Conservation (phyloP, 2,113 vertebrate species). For the Hippoglossus stenolepis region DNA sequence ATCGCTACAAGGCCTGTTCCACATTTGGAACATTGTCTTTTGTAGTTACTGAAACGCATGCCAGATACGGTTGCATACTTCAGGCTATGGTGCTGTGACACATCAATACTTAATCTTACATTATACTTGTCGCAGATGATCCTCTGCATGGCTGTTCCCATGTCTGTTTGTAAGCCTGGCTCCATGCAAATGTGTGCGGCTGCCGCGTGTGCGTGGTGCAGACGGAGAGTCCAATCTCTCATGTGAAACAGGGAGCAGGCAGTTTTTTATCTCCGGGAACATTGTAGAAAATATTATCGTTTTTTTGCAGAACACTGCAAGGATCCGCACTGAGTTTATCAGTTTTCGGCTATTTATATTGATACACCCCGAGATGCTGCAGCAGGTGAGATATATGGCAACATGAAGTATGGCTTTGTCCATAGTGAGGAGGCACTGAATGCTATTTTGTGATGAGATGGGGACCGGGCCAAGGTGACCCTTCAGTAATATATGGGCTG, state of each 20-base stretch:
- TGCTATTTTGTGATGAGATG: conserved; percentile 78
- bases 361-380: conserved; percentile 62
- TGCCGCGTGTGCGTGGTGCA: neutral
- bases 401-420: conserved; percentile 75
- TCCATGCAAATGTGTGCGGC: conserved; percentile 18
- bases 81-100: conserved; percentile 64
- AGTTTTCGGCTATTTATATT: conserved; percentile 67
- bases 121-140: conserved; percentile 60
- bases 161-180: conserved; percentile 47
- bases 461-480: conserved; percentile 82
- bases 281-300: conserved; percentile 56
- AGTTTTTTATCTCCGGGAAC: conserved; percentile 48
- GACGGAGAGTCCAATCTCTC: conserved; percentile 34
- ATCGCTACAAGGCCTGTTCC: conserved; percentile 46
- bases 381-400: conserved; percentile 68
- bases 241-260: conserved; percentile 43
- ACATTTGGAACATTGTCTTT: conserved; percentile 50
- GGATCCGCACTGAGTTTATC: conserved; percentile 66
- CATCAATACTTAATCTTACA: conserved; percentile 69
- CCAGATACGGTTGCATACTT: conserved; percentile 60
- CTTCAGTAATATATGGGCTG: conserved; percentile 78
- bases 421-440: conserved; percentile 68
- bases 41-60: conserved; percentile 57
- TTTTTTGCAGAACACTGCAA: conserved; percentile 41
- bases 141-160: conserved; percentile 33